Percentiles rank a stretch among this genome's conserved stretches.
Evolutionary conservation across 2,888 invertebrate species (phyloP).

Genomic region (Seira sanloemensis): DNA sequence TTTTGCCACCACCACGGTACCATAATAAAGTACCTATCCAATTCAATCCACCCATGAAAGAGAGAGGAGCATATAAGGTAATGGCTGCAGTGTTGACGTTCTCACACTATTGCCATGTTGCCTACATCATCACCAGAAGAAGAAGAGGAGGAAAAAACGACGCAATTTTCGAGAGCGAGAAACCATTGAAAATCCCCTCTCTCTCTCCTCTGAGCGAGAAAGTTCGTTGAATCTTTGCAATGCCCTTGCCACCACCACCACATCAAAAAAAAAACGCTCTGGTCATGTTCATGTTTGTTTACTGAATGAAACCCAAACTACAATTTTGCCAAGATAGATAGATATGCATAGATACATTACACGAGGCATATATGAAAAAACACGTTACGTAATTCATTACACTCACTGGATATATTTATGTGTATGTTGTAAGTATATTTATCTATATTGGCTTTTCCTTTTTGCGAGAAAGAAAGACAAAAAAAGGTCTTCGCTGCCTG

Average conservation of each 20-base stretch:
- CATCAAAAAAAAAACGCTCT: no score
- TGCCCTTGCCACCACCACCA: neutral
- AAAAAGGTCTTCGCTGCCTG: no score
- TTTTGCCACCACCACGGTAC: no score
- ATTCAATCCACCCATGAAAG: neutral
- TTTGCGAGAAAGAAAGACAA: no score
- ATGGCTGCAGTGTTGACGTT: no score
- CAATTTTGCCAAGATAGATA: neutral
- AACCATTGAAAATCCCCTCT: slow-evolving; percentile 6
- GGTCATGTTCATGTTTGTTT: neutral
- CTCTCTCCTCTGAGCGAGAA: slow-evolving; percentile 34
- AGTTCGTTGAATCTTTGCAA: slow-evolving; percentile 50
- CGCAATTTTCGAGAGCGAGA: slow-evolving; percentile 15
- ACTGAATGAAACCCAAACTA: neutral
- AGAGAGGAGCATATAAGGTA: neutral
- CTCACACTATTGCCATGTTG: neutral
- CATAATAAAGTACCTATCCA: neutral
- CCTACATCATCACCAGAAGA: neutral
- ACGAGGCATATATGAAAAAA: no score
- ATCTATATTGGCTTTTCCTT: no score
- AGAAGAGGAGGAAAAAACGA: neutral
- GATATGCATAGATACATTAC: no score
- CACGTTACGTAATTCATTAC: no score
- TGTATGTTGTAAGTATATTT: no score
- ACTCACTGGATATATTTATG: no score